phyloP scores from a whole-genome alignment of 2,888 invertebrate genomes.

The Philereme transversata region DNA sequence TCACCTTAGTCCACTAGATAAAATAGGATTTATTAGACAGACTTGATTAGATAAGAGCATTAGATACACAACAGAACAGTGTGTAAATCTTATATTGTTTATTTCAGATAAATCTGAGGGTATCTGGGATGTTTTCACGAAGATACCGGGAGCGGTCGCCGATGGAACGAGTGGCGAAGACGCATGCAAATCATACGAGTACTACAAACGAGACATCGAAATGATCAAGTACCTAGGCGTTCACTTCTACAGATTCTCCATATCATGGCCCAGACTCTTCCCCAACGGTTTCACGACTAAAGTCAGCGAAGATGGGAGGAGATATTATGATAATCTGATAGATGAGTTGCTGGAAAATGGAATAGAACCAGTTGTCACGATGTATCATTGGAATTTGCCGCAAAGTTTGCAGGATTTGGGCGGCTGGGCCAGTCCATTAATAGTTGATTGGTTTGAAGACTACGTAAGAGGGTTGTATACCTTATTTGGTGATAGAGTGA shows the following conservation, averaged over 20 bases:
- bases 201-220: constrained; percentile 81
- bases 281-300: constrained; percentile 81
- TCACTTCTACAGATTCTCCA: constrained; percentile 83
- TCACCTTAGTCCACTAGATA: too few relatives aligned
- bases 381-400: constrained; percentile 84
- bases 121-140: constrained; percentile 85
- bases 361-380: constrained; percentile 85
- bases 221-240: constrained; percentile 74
- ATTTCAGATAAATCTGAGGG: constrained; percentile 78
- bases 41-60: too few relatives aligned
- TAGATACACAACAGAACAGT: too few relatives aligned
- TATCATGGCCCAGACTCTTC: constrained; percentile 86
- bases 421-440: constrained; percentile 78
- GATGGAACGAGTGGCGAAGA: constrained; percentile 84
- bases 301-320: constrained; percentile 83
- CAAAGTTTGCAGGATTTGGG: constrained; percentile 82
- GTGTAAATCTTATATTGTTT: too few relatives aligned
- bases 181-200: constrained; percentile 85
- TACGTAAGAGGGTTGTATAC: constrained; percentile 74
- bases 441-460: constrained; percentile 76
- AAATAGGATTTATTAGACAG: too few relatives aligned
- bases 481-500: constrained; percentile 77
- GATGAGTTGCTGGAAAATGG: constrained; percentile 82
- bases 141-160: constrained; percentile 71
- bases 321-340: constrained; percentile 87